Percentiles rank a stretch among this genome's conserved stretches.
Evolutionary conservation across 2,888 invertebrate genomes (phyloP).

Genomic region (Lingula anatina): DNA sequence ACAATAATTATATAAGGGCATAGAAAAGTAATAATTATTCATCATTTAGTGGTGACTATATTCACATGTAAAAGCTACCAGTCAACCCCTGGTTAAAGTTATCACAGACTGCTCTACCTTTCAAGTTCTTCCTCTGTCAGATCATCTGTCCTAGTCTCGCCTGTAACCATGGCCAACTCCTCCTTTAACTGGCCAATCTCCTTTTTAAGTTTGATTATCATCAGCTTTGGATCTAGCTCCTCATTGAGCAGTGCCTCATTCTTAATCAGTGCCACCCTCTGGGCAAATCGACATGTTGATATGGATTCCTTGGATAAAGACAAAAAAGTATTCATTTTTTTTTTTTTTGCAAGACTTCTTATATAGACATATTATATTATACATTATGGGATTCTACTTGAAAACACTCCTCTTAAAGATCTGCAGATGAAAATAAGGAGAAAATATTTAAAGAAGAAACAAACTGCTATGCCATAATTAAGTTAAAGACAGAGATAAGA

Average conservation of each 20-base stretch:
- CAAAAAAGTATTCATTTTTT: not conserved
- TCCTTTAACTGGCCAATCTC: constrained; percentile 46
- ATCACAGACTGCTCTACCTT: no score
- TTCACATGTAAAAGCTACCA: no score
- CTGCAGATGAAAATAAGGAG: not conserved
- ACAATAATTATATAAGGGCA: no score
- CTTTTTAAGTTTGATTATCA: constrained; percentile 45
- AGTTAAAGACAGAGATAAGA: no score
- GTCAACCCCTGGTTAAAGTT: no score
- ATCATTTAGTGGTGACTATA: not conserved
- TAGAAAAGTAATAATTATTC: not conserved
- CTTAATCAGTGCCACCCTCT: constrained; percentile 53
- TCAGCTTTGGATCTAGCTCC: constrained; percentile 49
- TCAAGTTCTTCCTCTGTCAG: constrained; percentile 41
- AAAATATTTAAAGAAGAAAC: not conserved
- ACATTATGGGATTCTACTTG: no score
- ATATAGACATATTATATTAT: no score
- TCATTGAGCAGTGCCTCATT: constrained; percentile 53
- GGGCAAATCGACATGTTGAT: constrained; percentile 53
- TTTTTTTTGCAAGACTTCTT: no score
- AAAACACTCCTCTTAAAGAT: no score
- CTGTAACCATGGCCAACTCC: constrained; percentile 45
- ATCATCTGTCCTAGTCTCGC: constrained; percentile 44
- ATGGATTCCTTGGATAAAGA: constrained; percentile 44
- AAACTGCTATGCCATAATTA: no score